These are phyloP conservation scores for Watsonalla cultraria DNA, from an alignment of 2,888 invertebrate species.

Conservation along the genomic window DNA sequence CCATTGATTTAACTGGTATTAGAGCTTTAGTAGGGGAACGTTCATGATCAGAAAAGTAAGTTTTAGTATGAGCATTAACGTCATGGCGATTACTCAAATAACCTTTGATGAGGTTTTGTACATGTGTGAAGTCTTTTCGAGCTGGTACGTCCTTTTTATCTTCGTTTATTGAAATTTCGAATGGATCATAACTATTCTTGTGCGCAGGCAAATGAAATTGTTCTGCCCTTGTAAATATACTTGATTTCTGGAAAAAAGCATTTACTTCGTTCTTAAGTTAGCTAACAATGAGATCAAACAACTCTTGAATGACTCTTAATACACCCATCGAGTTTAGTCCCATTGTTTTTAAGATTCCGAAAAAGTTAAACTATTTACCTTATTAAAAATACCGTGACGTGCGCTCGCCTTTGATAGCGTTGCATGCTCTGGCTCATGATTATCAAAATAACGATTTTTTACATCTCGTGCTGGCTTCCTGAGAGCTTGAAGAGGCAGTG, in stretches of 20 bases:
- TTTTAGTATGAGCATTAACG: conserved; percentile 1
- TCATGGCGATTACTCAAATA: conserved; percentile 30
- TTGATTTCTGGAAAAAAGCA: conserved; percentile 30
- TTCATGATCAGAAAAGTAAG: conserved; percentile 2
- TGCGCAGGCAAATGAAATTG: conserved; percentile 28
- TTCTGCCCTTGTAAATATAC: conserved; percentile 31
- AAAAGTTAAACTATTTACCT: background rate
- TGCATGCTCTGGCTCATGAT: background rate
- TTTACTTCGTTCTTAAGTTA: background rate
- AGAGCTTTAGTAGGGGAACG: background rate
- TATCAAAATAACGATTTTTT: conserved; percentile 10
- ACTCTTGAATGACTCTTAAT: too few relatives aligned
- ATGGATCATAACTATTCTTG: conserved; percentile 2
- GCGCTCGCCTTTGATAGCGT: too few relatives aligned
- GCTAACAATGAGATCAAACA: background rate
- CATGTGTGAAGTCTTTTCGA: conserved; percentile 44
- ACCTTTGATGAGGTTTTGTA: conserved; percentile 35
- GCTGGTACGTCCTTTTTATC: conserved; percentile 37
- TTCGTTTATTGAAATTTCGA: background rate
- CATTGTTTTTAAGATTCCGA: too few relatives aligned
- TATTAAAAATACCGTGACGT: background rate
- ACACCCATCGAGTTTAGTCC: too few relatives aligned
- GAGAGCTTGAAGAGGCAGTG: background rate
- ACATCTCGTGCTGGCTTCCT: conserved; percentile 8
- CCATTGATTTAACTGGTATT: background rate